Evolutionary conservation across 1,140 invertebrate genomes (phyloP), one percentile per base, ranked within the genome.

Genomic region (Teleopsis dalmanni): DNA sequence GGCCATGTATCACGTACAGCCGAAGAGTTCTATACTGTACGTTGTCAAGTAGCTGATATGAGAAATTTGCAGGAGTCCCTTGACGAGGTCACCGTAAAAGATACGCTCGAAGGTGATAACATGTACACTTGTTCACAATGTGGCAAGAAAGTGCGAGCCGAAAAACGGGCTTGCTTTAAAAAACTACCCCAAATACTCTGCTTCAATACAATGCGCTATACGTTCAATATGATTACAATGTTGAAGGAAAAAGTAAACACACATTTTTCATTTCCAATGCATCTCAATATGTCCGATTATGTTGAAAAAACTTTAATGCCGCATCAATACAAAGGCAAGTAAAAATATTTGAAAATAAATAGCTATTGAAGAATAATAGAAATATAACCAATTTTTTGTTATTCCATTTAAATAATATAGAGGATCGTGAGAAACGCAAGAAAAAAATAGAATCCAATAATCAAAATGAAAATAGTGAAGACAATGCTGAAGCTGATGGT

Each of bases 201-300:
- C 62, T 95, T 96, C 63, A 97, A 97, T 66, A 97, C 93, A 1
- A 95, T 97, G 92, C 78, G 93, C n/a, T 97, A 96, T 57, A 94
- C 92, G 1, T 97, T 96, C 65, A 96, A 96, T 69, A 95, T 96
- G 92, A 79, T 94, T 1, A 96, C 93, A 0, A 95, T 96, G 91
- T 76, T 91, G 9, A 95, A 95, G 62, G 94, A 97, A 70, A 97
- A 96, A 69, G 91, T 96, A 0, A 96, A 96, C 70, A 96, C 92
- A 0, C 92, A 95, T 62, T 97, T 96, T 66, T 95, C 91, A n/a
- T 97, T 96, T 73, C 93, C 93, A 0, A 78, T 95, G 65, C 74
- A 85, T 40, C 74, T 96, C 1, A 91, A 95, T 65, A 96, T 97
- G 93, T 85, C 87, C 1, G 86, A 87, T 13, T 97, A 96, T 65